A percentile compares a stretch with the other conserved stretches of the same genome.
phyloP scores from a whole-genome alignment of 1,140 invertebrate species.

The Drosophila serrata region DNA sequence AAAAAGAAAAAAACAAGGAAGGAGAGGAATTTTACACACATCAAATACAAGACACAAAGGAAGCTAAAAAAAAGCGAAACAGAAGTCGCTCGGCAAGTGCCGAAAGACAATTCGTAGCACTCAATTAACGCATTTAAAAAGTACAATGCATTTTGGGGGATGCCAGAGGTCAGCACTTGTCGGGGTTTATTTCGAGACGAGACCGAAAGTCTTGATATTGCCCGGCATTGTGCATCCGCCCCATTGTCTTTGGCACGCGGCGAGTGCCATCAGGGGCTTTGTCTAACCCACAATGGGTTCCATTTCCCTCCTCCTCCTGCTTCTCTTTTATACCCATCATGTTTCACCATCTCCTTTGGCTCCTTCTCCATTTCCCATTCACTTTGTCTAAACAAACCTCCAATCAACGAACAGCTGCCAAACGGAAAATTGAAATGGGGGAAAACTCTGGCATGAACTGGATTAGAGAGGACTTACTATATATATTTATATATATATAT shows the following conservation, averaged over 20 bases:
- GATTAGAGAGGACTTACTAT: conserved; percentile 21
- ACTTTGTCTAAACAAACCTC: conserved; percentile 7
- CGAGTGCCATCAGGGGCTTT: conserved; percentile 51
- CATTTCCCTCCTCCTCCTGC: not conserved
- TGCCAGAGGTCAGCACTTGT: conserved; percentile 46
- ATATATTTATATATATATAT: not conserved
- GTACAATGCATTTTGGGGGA: conserved; percentile 43
- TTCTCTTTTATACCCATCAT: not conserved
- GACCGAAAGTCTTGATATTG: conserved; percentile 41
- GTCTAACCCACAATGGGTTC: conserved; percentile 64
- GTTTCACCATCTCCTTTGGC: not conserved
- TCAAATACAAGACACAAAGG: conserved; percentile 6
- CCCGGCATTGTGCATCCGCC: conserved; percentile 58
- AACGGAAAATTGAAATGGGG: conserved; percentile 35
- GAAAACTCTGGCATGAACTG: conserved; percentile 9
- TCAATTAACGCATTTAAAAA: conserved; percentile 83
- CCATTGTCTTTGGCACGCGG: conserved; percentile 78
- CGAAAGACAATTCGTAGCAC: conserved; percentile 69
- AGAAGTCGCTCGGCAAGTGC: conserved; percentile 24
- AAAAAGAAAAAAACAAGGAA: not conserved
- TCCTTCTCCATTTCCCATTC: not conserved
- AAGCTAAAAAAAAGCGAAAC: conserved; percentile 30
- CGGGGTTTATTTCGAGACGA: conserved; percentile 67
- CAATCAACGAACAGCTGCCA: conserved; percentile 25
- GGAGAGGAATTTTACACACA: not conserved